phyloP scores from a whole-genome alignment of 2,113 vertebrate genomes.

The Chaetops frenatus region DNA sequence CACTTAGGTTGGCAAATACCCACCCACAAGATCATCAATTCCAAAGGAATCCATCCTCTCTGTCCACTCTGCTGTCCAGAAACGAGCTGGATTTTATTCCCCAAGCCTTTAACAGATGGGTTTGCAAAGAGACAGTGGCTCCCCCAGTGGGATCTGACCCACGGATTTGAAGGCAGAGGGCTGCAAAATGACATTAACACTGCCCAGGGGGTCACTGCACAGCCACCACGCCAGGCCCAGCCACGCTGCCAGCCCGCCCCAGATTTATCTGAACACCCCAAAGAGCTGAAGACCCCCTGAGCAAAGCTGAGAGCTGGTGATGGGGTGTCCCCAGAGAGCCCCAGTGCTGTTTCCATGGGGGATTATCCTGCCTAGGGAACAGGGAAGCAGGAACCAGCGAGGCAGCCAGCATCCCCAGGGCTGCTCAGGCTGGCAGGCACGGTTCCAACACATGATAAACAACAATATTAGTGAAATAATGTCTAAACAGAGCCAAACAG shows the following conservation, averaged over 20 bases:
- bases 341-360: accelerated
- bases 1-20: neutral
- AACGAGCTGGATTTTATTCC: neutral
- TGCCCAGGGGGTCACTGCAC: too few species aligned
- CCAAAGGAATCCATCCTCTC: neutral
- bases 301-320: neutral
- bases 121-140: neutral
- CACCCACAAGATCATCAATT: neutral
- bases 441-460: neutral
- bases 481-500: neutral
- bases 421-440: neutral
- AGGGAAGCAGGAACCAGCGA: accelerated
- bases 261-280: neutral
- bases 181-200: neutral
- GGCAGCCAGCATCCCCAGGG: neutral
- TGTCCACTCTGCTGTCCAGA: neutral
- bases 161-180: neutral
- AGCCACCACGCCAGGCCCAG: neutral
- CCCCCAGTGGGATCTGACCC: neutral
- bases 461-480: slow-evolving; percentile 22
- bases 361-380: neutral
- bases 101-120: neutral
- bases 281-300: neutral
- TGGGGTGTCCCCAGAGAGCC: neutral
- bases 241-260: neutral